A percentile compares a stretch with the other conserved stretches of the same genome.
Conservation (phyloP, 2,113 vertebrate genomes). For the zebrafish (Danio rerio) region DNA sequence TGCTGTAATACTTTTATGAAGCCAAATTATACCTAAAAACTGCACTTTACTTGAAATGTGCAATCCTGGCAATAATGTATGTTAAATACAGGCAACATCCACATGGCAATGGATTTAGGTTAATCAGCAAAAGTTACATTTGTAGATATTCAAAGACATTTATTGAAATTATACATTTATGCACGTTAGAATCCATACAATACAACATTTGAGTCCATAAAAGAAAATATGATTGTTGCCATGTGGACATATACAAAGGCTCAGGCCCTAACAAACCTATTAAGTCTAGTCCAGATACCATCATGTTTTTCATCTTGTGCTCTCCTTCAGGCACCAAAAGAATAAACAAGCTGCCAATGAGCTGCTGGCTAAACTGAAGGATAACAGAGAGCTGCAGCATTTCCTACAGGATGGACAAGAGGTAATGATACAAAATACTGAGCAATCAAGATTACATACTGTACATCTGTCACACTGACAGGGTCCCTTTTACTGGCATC, state of each 20-base stretch:
- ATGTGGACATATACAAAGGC: neutral
- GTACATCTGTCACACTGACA: neutral
- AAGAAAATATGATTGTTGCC: too few relatives aligned
- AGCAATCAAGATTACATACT: neutral
- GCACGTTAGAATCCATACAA: too few relatives aligned
- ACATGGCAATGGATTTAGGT: too few relatives aligned
- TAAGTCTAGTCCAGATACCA: neutral
- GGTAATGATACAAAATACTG: slow-evolving; percentile 68
- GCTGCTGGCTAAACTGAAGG: slow-evolving; percentile 84
- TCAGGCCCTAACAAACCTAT: neutral
- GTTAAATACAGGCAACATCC: too few relatives aligned
- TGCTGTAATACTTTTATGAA: too few relatives aligned
- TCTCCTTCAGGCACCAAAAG: slow-evolving; percentile 80
- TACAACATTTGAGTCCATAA: too few relatives aligned
- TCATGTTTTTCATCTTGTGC: neutral
- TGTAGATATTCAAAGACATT: too few relatives aligned
- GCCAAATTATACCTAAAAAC: too few relatives aligned
- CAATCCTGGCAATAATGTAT: too few relatives aligned
- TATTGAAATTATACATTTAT: too few relatives aligned
- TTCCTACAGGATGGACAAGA: slow-evolving; percentile 95
- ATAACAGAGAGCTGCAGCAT: slow-evolving; percentile 91
- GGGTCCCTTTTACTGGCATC: neutral
- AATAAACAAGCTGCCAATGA: slow-evolving; percentile 86
- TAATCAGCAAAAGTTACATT: too few relatives aligned
- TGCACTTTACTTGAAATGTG: too few relatives aligned